These are phyloP conservation scores for Chloebia gouldiae DNA, from an alignment of 2,113 vertebrate species.

Conservation along the genomic window DNA sequence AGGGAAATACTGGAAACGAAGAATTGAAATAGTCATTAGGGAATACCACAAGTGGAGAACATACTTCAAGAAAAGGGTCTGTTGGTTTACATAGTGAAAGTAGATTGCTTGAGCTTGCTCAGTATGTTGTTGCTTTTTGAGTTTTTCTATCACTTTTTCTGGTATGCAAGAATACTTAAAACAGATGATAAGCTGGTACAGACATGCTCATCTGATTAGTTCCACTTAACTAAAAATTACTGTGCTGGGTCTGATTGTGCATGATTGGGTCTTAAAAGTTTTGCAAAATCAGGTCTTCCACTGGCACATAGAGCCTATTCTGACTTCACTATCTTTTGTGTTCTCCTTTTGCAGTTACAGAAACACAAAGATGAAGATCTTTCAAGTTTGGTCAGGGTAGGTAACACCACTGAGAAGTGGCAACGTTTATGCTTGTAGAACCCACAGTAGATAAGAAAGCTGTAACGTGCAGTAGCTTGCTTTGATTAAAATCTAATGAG, in stretches of 20 bases:
- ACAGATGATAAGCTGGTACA: background rate
- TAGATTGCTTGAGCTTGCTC: background rate
- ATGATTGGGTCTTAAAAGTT: background rate
- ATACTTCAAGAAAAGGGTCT: slow-evolving; percentile 98
- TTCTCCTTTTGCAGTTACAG: slow-evolving; percentile 81
- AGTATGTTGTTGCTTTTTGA: background rate
- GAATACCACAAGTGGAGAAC: slow-evolving; percentile 99
- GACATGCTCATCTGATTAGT: background rate
- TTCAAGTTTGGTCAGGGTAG: slow-evolving; percentile 93
- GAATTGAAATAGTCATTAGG: slow-evolving; percentile 93
- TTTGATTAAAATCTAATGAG: background rate
- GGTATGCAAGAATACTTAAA: background rate
- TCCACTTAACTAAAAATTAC: background rate
- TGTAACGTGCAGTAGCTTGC: background rate
- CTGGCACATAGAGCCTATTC: background rate
- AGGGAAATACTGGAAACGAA: slow-evolving; percentile 92
- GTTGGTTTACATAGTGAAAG: background rate
- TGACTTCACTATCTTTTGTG: background rate
- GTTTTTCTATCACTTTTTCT: background rate
- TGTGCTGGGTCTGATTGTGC: background rate
- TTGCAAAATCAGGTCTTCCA: background rate
- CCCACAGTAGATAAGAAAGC: background rate
- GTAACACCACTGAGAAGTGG: background rate
- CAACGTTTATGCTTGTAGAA: background rate
- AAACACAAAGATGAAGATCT: slow-evolving; percentile 98